Evolutionary conservation across 1,140 invertebrate species (phyloP).

Genomic region (Papilio polytes): DNA sequence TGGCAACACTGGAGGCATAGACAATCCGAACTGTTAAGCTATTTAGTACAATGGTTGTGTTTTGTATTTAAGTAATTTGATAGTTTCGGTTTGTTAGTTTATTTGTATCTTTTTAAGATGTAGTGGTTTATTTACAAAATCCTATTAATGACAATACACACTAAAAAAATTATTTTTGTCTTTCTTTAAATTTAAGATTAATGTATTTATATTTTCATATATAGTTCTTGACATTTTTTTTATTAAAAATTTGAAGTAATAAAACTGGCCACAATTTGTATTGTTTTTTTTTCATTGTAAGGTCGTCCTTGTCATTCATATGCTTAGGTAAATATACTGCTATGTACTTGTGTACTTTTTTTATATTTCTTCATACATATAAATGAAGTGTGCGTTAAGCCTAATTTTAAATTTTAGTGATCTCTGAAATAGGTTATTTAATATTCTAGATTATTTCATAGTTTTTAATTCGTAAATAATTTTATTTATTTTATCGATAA

Average conservation of each 20-base stretch:
- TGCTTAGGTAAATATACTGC: background rate
- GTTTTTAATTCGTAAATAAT: background rate
- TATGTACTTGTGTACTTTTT: background rate
- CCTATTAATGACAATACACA: background rate
- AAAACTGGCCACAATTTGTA: background rate
- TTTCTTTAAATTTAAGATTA: background rate
- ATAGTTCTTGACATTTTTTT: background rate
- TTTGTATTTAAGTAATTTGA: constrained; percentile 34
- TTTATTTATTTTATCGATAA: background rate
- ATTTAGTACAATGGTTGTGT: constrained; percentile 33
- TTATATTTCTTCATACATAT: background rate
- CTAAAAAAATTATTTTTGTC: too few species aligned
- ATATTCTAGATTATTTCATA: background rate
- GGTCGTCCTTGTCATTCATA: background rate
- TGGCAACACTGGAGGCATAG: constrained; percentile 4
- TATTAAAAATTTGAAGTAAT: background rate
- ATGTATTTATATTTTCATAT: background rate
- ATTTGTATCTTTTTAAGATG: background rate
- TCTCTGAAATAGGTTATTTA: constrained; percentile 3
- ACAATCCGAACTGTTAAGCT: constrained; percentile 20
- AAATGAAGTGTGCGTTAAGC: background rate
- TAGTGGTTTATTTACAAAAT: background rate
- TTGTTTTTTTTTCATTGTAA: background rate
- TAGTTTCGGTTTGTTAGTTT: background rate
- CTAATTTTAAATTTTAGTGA: background rate